These are phyloP conservation scores for Dione juno DNA, from an alignment of 2,888 invertebrate genomes.

Conservation along the genomic window DNA sequence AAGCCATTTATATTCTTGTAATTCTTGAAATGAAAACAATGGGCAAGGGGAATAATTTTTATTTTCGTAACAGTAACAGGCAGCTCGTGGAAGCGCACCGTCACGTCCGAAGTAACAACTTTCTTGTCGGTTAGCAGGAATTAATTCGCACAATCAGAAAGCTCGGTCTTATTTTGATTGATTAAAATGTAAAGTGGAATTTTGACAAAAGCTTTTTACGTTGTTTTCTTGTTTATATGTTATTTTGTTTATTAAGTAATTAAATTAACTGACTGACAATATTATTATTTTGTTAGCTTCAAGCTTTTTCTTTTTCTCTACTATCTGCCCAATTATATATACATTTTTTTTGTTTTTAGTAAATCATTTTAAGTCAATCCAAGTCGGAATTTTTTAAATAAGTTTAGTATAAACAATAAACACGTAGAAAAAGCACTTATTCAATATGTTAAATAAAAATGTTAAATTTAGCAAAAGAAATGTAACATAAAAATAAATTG, in stretches of 20 bases:
- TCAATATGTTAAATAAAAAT: too few species aligned
- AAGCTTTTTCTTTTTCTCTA: too few species aligned
- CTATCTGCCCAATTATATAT: too few species aligned
- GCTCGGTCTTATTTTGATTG: conserved; percentile 27
- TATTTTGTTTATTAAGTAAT: neutral
- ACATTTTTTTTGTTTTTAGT: too few species aligned
- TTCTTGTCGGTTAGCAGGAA: conserved; percentile 32
- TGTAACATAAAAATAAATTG: conserved; percentile 13
- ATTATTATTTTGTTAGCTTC: neutral
- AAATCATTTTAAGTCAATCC: too few species aligned
- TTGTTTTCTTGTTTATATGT: neutral
- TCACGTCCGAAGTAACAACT: conserved; percentile 32
- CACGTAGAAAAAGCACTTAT: neutral
- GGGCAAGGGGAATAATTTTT: conserved; percentile 1
- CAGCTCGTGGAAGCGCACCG: conserved; percentile 15
- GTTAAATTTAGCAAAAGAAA: neutral
- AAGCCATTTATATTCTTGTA: conserved; percentile 1
- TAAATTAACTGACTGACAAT: neutral
- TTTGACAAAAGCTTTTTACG: neutral
- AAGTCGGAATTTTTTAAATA: too few species aligned
- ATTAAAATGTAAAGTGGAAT: conserved; percentile 26
- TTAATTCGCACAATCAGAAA: conserved; percentile 32
- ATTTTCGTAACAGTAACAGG: neutral
- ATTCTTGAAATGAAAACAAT: conserved; percentile 9
- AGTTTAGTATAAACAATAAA: too few species aligned